phyloP scores from a whole-genome alignment of 2,113 vertebrate species.

The Cyphotilapia sp. region DNA sequence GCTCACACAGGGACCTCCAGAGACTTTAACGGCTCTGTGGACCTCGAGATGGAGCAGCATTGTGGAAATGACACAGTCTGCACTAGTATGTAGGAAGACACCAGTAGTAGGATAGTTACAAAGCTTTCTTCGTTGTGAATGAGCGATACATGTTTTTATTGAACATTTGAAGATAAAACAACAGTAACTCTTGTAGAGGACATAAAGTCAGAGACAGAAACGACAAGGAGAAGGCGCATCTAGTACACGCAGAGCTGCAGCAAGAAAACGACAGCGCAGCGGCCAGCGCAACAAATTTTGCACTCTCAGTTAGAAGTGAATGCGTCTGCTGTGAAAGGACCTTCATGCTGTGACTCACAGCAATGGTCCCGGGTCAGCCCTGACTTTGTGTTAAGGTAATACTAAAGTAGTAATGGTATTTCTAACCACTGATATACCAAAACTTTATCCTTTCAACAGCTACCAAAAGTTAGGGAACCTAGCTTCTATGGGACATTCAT shows the following conservation, averaged over 20 bases:
- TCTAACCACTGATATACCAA: background rate
- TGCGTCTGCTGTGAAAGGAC: background rate
- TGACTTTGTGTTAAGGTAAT: background rate
- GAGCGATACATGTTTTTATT: background rate
- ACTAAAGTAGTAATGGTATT: background rate
- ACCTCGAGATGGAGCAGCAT: background rate
- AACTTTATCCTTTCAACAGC: background rate
- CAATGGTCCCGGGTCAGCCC: background rate
- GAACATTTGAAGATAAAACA: background rate
- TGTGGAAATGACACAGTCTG: background rate
- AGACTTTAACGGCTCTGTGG: background rate
- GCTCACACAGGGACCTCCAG: background rate
- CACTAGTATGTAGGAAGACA: background rate
- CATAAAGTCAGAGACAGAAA: background rate
- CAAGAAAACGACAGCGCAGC: background rate
- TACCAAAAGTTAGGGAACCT: fast-evolving
- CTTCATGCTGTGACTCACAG: background rate
- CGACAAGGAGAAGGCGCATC: fast-evolving
- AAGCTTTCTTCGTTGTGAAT: background rate
- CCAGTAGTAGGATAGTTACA: background rate
- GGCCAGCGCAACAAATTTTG: background rate
- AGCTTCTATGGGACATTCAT: background rate
- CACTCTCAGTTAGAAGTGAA: too few relatives aligned
- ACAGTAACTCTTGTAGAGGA: background rate
- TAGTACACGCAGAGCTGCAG: background rate